phyloP scores from a whole-genome alignment of 2,888 invertebrate species.

The Leptopilina syphax region DNA sequence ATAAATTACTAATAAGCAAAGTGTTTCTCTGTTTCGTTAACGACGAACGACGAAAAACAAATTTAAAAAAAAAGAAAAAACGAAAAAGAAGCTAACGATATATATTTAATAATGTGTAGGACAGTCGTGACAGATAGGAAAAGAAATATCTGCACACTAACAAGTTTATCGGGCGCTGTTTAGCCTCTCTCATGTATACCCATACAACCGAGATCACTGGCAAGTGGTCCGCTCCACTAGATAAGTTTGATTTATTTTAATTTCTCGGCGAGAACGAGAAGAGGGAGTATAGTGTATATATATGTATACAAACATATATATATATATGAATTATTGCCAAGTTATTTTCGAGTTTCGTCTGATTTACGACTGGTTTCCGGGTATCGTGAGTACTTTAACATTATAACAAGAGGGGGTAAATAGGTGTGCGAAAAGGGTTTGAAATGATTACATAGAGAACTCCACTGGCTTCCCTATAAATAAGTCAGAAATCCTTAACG shows the following conservation, averaged over 20 bases:
- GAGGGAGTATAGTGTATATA: slow-evolving; percentile 13
- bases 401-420: slow-evolving; percentile 64
- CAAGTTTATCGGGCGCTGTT: slow-evolving; percentile 62
- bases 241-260: slow-evolving; percentile 75
- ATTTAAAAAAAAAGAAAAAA: no score
- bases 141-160: slow-evolving; percentile 58
- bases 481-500: slow-evolving; percentile 15
- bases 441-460: slow-evolving; percentile 52
- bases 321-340: slow-evolving; percentile 64
- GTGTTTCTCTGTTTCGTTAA: background rate
- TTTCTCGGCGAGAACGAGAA: slow-evolving; percentile 63
- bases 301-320: no score
- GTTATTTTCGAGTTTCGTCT: slow-evolving; percentile 71
- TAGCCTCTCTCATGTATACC: slow-evolving; percentile 56
- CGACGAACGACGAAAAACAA: no score
- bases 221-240: slow-evolving; percentile 67
- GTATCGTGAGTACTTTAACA: slow-evolving; percentile 65
- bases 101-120: slow-evolving; percentile 44
- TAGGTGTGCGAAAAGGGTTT: slow-evolving; percentile 57
- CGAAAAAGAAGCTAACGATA: slow-evolving; percentile 34
- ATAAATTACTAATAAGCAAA: background rate
- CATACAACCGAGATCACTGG: slow-evolving; percentile 61
- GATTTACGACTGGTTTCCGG: slow-evolving; percentile 67
- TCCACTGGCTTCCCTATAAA: background rate
- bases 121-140: slow-evolving; percentile 58